Evolutionary conservation across 2,888 invertebrate genomes (phyloP), one percentile per base, ranked within the genome.

Genomic region (Nemapogon koenigi): DNA sequence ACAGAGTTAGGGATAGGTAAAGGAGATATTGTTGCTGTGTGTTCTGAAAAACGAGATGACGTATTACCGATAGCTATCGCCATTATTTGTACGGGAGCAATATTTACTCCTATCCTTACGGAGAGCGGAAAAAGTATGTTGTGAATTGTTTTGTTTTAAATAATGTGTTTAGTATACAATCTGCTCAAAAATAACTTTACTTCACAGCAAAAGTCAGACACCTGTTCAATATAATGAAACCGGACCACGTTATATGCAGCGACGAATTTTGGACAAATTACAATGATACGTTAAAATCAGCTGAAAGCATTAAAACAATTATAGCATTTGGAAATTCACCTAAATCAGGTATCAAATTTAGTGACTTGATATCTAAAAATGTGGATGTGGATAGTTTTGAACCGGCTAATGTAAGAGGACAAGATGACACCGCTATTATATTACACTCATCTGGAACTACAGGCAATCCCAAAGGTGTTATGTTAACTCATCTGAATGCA

Each of bases 401-500:
- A 17, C 11, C 35, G 4, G 13, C 11, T 4, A 18, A 35, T 7
- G 39, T 39, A 2, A n/a, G 11, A 27, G 7, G 33, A 2, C 28
- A 43, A 4, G 37, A 30, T 14, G 41, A 59, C 38, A 42, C 56
- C 14, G 50, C 62, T 1, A 55, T 66, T 15, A 67, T 87, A 50
- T 71, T 87, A 41, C 86, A 83, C 59, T 88, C 88, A 22, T 87
- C 88, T 39, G 88, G 88, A 31, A 89, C 89, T 0, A 83, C 83
- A 11, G 89, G 88, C 1, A 59, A 86, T 49, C 84, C 87, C 1
- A 88, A 88, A 61, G 86, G 85, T 19, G 86, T 87, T 2, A 71
- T 82, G 61, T 57, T 87, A 29, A 82, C 84, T 3, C 84, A 87
- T 55, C 59, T 69, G 38, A 87, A 86, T 27, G 11, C n/a, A n/a